phyloP scores from a whole-genome alignment of 2,888 invertebrate species.

The Fragum fragum region DNA sequence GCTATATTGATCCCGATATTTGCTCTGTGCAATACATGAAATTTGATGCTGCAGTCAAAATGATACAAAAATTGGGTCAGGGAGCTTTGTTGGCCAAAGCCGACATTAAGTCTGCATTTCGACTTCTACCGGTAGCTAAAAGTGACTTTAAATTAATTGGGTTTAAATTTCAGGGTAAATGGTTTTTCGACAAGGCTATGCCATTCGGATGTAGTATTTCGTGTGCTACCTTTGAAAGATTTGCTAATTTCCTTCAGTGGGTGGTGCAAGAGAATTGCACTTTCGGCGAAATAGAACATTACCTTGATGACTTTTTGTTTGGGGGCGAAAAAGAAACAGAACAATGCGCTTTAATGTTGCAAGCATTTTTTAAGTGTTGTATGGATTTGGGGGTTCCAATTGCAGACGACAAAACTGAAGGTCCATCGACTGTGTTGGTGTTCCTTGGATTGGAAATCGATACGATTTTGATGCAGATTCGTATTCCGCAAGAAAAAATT shows the following conservation, averaged over 20 bases:
- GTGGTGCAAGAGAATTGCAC: neutral
- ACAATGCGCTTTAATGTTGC: conserved; percentile 13
- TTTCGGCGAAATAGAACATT: conserved; percentile 25
- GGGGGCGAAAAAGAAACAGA: conserved; percentile 14
- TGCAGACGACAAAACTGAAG: conserved; percentile 40
- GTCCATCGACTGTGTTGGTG: conserved; percentile 31
- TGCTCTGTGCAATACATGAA: conserved; percentile 30
- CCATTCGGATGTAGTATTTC: conserved; percentile 29
- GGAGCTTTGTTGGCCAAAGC: conserved; percentile 37
- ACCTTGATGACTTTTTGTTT: conserved; percentile 52
- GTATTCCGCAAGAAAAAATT: conserved; percentile 30
- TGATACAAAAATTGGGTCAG: conserved; percentile 21
- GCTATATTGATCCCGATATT: conserved; percentile 10
- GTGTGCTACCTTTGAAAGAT: conserved; percentile 29
- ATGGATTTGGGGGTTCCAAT: conserved; percentile 29
- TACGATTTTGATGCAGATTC: conserved; percentile 30
- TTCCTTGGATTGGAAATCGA: conserved; percentile 41
- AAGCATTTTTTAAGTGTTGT: conserved; percentile 3
- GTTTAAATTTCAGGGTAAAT: conserved; percentile 30
- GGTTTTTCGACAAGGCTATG: conserved; percentile 21
- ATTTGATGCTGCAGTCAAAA: conserved; percentile 89
- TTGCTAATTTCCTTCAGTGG: conserved; percentile 27
- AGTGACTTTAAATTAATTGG: conserved; percentile 28
- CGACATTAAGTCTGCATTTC: conserved; percentile 34
- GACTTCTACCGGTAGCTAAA: conserved; percentile 22